Conservation (phyloP, 2,797 vertebrate species). For the Peromyscus nudipes region DNA sequence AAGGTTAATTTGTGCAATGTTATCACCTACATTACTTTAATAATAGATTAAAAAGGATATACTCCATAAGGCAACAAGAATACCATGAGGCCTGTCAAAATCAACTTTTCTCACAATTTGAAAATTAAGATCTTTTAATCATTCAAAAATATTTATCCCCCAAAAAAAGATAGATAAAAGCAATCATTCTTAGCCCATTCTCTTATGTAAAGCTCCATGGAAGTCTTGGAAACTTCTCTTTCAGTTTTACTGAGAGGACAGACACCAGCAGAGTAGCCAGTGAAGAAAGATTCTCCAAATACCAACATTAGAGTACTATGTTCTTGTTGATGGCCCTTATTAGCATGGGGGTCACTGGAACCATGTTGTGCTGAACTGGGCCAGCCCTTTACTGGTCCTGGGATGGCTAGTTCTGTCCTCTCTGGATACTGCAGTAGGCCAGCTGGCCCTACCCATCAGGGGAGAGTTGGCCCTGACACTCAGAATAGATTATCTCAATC, state of each 20-base stretch:
- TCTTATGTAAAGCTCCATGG: neutral
- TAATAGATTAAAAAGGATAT: neutral
- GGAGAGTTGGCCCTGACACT: too few relatives aligned
- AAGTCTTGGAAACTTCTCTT: neutral
- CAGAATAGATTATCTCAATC: too few relatives aligned
- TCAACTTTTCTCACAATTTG: neutral
- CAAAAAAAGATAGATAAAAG: neutral
- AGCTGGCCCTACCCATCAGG: too few relatives aligned
- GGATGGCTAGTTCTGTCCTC: too few relatives aligned
- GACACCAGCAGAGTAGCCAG: neutral
- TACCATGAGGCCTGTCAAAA: neutral
- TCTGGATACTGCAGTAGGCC: too few relatives aligned
- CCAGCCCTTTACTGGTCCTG: too few relatives aligned
- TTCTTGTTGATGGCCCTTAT: neutral
- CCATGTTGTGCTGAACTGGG: too few relatives aligned
- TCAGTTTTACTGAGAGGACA: neutral
- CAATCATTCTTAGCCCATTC: neutral
- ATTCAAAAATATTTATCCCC: neutral
- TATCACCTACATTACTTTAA: neutral
- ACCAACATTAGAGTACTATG: too few relatives aligned
- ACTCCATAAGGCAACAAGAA: neutral
- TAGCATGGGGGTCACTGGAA: too few relatives aligned
- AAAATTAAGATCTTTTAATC: slow-evolving; percentile 48
- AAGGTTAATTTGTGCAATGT: neutral
- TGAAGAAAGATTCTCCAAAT: accelerated